These are phyloP conservation scores for Micropoecilia bifurca DNA, from an alignment of 2,797 vertebrate species.

Conservation along the genomic window DNA sequence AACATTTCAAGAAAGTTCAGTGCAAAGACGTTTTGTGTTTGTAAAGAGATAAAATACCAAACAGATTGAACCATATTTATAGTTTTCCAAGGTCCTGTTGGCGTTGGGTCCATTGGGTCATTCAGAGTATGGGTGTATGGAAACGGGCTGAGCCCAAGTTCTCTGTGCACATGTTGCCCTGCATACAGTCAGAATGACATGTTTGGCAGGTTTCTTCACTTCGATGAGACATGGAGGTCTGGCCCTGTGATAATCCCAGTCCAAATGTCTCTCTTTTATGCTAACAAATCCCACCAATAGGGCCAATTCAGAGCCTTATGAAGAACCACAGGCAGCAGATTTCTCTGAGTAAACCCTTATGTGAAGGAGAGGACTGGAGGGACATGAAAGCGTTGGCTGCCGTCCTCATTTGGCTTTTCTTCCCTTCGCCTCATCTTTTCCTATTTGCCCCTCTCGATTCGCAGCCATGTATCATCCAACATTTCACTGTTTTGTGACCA, in stretches of 20 bases:
- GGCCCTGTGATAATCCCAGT: constrained; percentile 63
- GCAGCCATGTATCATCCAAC: constrained; percentile 31
- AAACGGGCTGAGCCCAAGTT: not conserved
- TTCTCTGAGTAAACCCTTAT: constrained; percentile 52
- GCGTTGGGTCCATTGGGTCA: not conserved
- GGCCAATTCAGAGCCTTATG: constrained; percentile 50
- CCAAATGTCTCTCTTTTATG: constrained; percentile 71
- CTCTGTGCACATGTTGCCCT: not conserved
- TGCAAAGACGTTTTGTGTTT: not conserved
- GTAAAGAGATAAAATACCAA: not conserved
- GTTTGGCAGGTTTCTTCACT: constrained; percentile 40
- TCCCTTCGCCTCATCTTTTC: constrained; percentile 23
- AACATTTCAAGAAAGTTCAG: no score
- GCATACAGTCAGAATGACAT: constrained; percentile 13
- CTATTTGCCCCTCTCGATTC: not conserved
- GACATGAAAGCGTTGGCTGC: constrained; percentile 71
- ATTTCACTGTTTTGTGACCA: constrained; percentile 49
- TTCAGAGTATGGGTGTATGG: not conserved
- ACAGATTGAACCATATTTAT: not conserved
- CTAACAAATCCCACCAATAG: constrained; percentile 61
- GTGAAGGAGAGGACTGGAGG: constrained; percentile 57
- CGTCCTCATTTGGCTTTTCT: constrained; percentile 34
- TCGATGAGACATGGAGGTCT: constrained; percentile 61
- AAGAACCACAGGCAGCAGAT: constrained; percentile 61
- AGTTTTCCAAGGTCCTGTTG: not conserved